Evolutionary conservation across 2,888 invertebrate species (phyloP), one percentile per base, ranked within the genome.

Genomic region (Pecten maximus): DNA sequence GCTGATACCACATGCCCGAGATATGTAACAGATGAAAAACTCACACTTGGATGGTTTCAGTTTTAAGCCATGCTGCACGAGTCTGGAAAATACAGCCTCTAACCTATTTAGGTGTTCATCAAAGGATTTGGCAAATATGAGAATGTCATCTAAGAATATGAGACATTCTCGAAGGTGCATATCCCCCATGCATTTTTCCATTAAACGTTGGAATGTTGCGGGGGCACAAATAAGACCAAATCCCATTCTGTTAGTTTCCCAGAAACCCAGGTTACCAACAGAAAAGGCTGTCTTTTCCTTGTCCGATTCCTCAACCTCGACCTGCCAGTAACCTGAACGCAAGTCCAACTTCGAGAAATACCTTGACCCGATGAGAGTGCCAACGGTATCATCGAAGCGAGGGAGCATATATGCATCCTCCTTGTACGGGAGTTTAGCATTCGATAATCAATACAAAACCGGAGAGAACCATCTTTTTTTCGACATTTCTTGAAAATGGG

Each of bases 191-290:
- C 92, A 92, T 8, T 40, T 87, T 87, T 92, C 92, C 91, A 91
- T 44, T 4, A 44, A 44, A 8, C 93, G 88, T 89, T 95, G 94
- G 88, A 95, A 96, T 2, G 93, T 92, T 0, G 94, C 94, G 0
- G 94, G 94, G 40, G 93, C 92, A 2, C 92, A 94, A 0, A 91
- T 88, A 23, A 96, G 89, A 12, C 95, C 95, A 88, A 95, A 95
- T 0, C 94, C 94, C 89, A 96, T 91, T 2, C 93, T 92, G 15
- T 90, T 89, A 89, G 92, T 95, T 88, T 95, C 91, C 87, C 89
- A 96, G 35, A 92, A 93, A 8, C 94, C 93, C 10, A 93, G 88
- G 16, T 87, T 60, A 12, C 91, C 91, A 35, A 89, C 88, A 16
- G 91, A 89, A 89, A 93, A 93, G 6, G 92, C 92, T 0, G 93